These are phyloP conservation scores for Glossosoma conforme DNA, from an alignment of 1,140 invertebrate genomes.

Conservation along the genomic window DNA sequence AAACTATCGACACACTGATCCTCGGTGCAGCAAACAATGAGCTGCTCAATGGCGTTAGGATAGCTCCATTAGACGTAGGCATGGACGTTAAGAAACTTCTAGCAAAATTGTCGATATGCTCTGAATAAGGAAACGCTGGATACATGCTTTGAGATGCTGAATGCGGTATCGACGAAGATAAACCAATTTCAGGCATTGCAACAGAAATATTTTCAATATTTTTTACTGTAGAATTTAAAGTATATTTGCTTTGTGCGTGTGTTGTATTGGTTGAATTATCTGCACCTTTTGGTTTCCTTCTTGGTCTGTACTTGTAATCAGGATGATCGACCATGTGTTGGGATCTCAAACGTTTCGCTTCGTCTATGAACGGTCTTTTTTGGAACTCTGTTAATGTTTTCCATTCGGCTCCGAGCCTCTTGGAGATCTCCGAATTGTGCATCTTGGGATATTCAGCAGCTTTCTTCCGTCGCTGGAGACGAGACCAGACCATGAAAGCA, in stretches of 20 bases:
- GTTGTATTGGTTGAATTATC: conserved; percentile 34
- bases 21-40: conserved; percentile 19
- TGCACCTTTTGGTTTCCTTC: conserved; percentile 59
- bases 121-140: conserved; percentile 24
- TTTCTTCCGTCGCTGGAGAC: conserved; percentile 66
- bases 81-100: conserved; percentile 21
- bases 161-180: too few species aligned
- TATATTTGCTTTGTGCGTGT: conserved; percentile 35
- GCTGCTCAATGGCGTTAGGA: conserved; percentile 5
- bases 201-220: too few species aligned
- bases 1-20: conserved; percentile 16
- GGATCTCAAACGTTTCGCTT: conserved; percentile 66
- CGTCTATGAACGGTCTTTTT: conserved; percentile 78
- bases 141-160: conserved; percentile 13
- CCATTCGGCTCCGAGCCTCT: conserved; percentile 66
- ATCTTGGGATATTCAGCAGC: conserved; percentile 77
- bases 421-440: conserved; percentile 73
- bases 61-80: conserved; percentile 5
- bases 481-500: conserved; percentile 68
- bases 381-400: conserved; percentile 62
- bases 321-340: conserved; percentile 74
- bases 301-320: conserved; percentile 66
- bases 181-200: too few species aligned
- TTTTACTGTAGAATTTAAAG: conserved; percentile 46
- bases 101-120: conserved; percentile 19